Evolutionary conservation across 2,113 vertebrate species (phyloP), one percentile per base, ranked within the genome.

Genomic region (Callionymus lyra): DNA sequence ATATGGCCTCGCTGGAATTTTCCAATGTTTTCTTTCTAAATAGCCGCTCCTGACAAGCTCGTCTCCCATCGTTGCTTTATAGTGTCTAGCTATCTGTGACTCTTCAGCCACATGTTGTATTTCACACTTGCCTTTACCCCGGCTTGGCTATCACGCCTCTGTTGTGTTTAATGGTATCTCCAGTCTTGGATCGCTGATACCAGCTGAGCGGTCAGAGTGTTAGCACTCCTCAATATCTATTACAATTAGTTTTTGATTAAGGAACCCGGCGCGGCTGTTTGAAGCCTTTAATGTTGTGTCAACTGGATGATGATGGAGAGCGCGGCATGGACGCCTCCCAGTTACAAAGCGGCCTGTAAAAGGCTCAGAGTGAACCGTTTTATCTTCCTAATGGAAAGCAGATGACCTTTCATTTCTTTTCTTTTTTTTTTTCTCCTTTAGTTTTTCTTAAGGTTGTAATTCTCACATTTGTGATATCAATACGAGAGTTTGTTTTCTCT

Each of bases 221-320:
- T 95, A 90, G 91, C 87, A 92, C 91, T 93, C 91, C 90, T 90
- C 86, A 85, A 86, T 95, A 97, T 95, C 93, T 94, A 87, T 92
- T 89, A 92, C 92, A 97, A 98, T 98, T 98, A 96, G 91, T 91
- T 95, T 92, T 94, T 97, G 93, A 98, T 97, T 93, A 97, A 94
- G 89, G 90, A 88, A 88, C 82, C 86, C 85, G 74, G 85, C 74
- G 60, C 77, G 85, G 86, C 88, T 86, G 69, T 93, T 92, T 86
- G 88, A 90, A 91, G 88, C 86, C 90, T 96, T 93, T 94, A 91
- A 94, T 94, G 91, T 92, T 87, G 84, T 91, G 91, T 94, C 93
- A 93, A 91, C 90, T 84, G 88, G 86, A 88, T 83, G 67, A 90
- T 97, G 94, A 97, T 97, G 88, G 90, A 97, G 89, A 87, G 90